Base-by-base conservation (phyloP, 1,140 invertebrate species). In the Megalopta genalis region DNA sequence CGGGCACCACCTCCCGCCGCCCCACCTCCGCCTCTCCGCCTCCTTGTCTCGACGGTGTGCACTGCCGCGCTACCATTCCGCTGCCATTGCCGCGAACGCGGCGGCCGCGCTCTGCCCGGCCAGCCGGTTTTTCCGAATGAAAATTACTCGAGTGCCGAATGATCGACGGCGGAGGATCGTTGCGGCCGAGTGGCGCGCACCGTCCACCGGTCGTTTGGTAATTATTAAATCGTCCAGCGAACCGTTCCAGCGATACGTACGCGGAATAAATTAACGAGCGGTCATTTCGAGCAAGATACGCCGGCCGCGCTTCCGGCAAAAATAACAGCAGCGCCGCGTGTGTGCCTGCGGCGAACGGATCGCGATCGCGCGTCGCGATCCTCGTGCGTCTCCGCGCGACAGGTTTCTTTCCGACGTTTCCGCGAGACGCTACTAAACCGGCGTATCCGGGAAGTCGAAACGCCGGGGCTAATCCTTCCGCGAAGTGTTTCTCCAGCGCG, bases 211-310 rank as follows among this genome's bases (percentile, higher is more conserved):
- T 86, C 84, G 80, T 64, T 62, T 78, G 73, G 72, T 81, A 72
- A 70, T 87, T 86, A 86, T 84, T 80, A 77, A 86, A 86, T 86
- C 82, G 84, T 62, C 27, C 75, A 63, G n/a, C 78, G 81, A 70
- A 69, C 65, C 75, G 65, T 64, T 42, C 66, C 69, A 32, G 32
- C 18, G 65, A 63, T 81, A 85, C 80, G 72, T 80, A 80, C 59
- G 57, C 32, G 49, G 82, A 82, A 84, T 86, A 86, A 86, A 86
- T 86, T 82, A 84, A 73, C 80, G 49, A 59, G 21, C 52, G 78
- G 23, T 57, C 73, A 64, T 65, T 57, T 39, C 52, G 57, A 71
- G 49, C 81, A 64, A 72, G 68, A 73, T 77, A 69, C 68, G 37
- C 62, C 49, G n/a, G 37, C 62, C 49, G n/a, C 64, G 80, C 68